Evolutionary conservation across 2,113 vertebrate species (phyloP).

Genomic region (Cardinalis cardinalis): DNA sequence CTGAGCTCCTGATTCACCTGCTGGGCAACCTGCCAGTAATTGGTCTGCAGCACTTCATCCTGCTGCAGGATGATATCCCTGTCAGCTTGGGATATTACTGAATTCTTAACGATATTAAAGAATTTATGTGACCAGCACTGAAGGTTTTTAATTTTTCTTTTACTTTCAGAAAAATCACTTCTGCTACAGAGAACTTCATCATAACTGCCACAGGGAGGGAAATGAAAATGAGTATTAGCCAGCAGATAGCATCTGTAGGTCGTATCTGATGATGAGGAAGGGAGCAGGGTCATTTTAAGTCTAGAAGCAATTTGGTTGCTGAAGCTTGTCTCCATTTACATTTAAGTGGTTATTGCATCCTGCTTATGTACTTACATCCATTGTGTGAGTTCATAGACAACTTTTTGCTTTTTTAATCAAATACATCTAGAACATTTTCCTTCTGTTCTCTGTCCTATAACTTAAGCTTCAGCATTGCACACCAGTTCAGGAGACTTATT

Average conservation of each 20-base stretch:
- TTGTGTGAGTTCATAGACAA: background rate
- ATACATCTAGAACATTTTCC: background rate
- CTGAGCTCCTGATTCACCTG: background rate
- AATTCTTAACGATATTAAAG: background rate
- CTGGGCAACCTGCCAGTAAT: background rate
- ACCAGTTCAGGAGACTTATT: background rate
- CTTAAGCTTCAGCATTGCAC: background rate
- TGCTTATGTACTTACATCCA: background rate
- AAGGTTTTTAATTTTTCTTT: background rate
- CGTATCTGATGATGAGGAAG: background rate
- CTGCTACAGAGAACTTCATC: background rate
- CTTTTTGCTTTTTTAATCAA: background rate
- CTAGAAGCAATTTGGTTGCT: conserved; percentile 14
- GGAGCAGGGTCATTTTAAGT: conserved; percentile 10
- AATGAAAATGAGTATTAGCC: background rate
- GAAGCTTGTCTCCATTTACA: conserved; percentile 4
- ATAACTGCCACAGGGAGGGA: background rate
- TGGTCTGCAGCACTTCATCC: background rate
- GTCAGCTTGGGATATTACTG: background rate
- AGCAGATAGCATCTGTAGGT: background rate
- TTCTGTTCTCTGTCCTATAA: background rate
- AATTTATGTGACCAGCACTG: background rate
- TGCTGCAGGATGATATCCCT: background rate
- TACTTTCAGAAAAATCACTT: background rate
- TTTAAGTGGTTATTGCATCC: conserved; percentile 7